Evolutionary conservation across 2,888 invertebrate genomes (phyloP).

Genomic region (Agrotis puta): DNA sequence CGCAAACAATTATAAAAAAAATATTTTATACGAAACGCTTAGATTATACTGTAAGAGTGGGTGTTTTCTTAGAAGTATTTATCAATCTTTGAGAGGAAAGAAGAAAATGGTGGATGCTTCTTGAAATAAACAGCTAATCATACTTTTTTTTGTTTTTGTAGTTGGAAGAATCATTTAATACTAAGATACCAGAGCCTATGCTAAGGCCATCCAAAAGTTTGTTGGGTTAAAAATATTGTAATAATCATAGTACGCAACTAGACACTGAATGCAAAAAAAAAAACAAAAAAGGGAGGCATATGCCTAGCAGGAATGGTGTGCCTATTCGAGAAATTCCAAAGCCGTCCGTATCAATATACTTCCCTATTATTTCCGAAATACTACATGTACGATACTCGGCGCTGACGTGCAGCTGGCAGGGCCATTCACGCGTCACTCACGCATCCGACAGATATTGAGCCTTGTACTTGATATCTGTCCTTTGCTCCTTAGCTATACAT

Average conservation of each 20-base stretch:
- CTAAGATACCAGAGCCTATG: too few species aligned
- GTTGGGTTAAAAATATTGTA: too few species aligned
- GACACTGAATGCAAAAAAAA: too few species aligned
- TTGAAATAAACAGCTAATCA: neutral
- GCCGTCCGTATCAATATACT: conserved; percentile 11
- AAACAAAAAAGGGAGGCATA: neutral
- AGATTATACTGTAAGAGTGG: neutral
- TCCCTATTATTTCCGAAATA: conserved; percentile 41
- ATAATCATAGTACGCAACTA: too few species aligned
- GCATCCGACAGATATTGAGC: conserved; percentile 48
- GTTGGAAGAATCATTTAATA: too few species aligned
- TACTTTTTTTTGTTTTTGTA: too few species aligned
- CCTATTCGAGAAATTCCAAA: conserved; percentile 12
- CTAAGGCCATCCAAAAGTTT: too few species aligned
- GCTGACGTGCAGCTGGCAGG: conserved; percentile 35
- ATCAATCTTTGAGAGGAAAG: neutral
- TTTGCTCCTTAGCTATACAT: neutral
- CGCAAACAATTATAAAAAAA: conserved; percentile 5
- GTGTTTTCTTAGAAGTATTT: conserved; percentile 11
- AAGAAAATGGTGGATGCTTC: neutral
- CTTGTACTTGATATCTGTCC: conserved; percentile 37
- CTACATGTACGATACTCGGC: conserved; percentile 39
- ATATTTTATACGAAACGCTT: neutral
- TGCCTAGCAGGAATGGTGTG: too few species aligned
- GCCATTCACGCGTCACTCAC: conserved; percentile 56